Evolutionary conservation across 2,888 invertebrate genomes (phyloP), one percentile per base, ranked within the genome.

Genomic region (Helobdella robusta): DNA sequence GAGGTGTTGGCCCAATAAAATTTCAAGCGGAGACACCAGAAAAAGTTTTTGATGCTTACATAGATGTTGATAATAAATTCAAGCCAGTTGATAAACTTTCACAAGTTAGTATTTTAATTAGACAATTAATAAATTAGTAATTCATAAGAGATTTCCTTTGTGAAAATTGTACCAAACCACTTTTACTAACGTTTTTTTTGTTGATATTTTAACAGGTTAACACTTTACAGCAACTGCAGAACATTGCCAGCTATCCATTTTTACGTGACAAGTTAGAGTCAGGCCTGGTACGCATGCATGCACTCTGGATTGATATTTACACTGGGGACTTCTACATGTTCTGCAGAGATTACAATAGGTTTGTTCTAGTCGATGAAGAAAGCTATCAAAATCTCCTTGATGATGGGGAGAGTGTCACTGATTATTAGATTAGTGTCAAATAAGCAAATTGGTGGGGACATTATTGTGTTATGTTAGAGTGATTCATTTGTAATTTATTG

Each of bases 251-350:
- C 18, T 92, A 94, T 76, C 89, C 90, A 48, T 91, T 93, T 81
- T 81, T 94, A 44, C 88, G 88, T 75, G 85, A 86, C 69, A 85
- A 89, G 1, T 81, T 94, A 20, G 86, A 89, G 77, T 84, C 84
- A 52, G 87, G 89, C 73, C 86, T 90, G 76, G 82, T 92, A 50
- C 89, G 89, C 74, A 87, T 94, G 70, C 92, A 79, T 69, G 95
- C 94, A 0, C 82, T 97, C 46, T 97, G 95, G 95, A 94, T 95
- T 78, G 95, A 95, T 78, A 91, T 97, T 77, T 93, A 93, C 77
- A 91, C 91, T 0, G 95, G 93, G 0, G 91, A 94, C 78, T 89
- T 95, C 74, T 91, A 90, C 78, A 91, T 89, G 79, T 95, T 95
- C 77, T 92, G 91, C 76, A 84, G 92, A 73, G 85, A 87, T 34